Conservation (phyloP, 2,888 invertebrate species). For the Hydraecia micacea region DNA sequence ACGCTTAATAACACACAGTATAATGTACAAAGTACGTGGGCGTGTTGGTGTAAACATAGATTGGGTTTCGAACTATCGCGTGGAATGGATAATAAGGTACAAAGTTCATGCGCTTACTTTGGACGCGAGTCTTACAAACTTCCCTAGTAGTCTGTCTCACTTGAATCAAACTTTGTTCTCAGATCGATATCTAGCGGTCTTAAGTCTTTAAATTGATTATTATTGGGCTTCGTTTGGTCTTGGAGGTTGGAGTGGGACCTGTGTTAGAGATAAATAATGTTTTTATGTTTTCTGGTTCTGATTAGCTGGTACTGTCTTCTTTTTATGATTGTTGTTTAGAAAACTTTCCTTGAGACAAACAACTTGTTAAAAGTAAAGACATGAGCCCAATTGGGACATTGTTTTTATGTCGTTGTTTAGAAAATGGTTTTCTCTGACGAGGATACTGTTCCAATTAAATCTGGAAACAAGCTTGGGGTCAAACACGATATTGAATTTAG, state of each 20-base stretch:
- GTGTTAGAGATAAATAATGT: background rate
- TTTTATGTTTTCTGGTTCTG: background rate
- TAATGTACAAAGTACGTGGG: slow-evolving; percentile 25
- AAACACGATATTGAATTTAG: background rate
- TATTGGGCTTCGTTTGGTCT: slow-evolving; percentile 58
- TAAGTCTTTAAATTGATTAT: slow-evolving; percentile 53
- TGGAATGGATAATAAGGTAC: slow-evolving; percentile 70
- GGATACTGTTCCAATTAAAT: slow-evolving; percentile 5
- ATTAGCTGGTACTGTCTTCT: background rate
- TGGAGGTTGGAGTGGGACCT: slow-evolving; percentile 31
- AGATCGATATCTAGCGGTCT: slow-evolving; percentile 54
- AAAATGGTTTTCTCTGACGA: background rate
- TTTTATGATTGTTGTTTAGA: background rate
- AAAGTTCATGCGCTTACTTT: slow-evolving; percentile 64
- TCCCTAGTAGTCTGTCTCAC: slow-evolving; percentile 16
- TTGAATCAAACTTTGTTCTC: slow-evolving; percentile 39
- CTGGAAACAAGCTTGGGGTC: background rate
- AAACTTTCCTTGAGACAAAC: background rate
- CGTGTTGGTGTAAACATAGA: slow-evolving; percentile 69
- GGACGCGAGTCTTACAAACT: slow-evolving; percentile 43
- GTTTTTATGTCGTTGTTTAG: background rate
- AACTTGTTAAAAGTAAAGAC: slow-evolving; percentile 2
- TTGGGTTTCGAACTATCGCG: slow-evolving; percentile 73
- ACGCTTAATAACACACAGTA: slow-evolving; percentile 37
- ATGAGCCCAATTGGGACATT: background rate